Percentiles rank a stretch among this genome's conserved stretches.
phyloP scores from a whole-genome alignment of 1,140 invertebrate genomes.

The Euwallacea fornicatus region DNA sequence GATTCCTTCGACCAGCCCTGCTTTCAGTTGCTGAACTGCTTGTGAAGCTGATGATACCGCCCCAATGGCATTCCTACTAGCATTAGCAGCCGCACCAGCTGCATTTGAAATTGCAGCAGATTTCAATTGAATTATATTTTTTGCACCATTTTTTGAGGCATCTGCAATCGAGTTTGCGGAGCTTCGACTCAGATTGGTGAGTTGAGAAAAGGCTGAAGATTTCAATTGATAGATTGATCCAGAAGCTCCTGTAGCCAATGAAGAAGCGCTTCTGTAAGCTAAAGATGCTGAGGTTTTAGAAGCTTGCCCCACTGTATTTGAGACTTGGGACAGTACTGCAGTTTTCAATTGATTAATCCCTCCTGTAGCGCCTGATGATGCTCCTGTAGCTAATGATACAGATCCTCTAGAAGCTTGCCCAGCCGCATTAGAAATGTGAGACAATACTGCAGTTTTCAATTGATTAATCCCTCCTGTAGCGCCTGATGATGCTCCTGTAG shows the following conservation, averaged over 20 bases:
- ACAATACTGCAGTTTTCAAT: too few relatives aligned
- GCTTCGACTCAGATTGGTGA: neutral
- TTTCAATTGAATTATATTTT: conserved; percentile 4
- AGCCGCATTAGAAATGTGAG: too few relatives aligned
- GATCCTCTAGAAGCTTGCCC: neutral
- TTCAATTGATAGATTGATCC: conserved; percentile 3
- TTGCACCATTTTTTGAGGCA: neutral
- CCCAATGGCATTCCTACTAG: neutral
- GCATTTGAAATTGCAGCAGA: conserved; percentile 1
- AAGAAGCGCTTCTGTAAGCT: neutral
- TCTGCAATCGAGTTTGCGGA: neutral
- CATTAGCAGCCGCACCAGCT: conserved; percentile 2
- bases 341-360: conserved; percentile 16
- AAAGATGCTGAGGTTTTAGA: conserved; percentile 5
- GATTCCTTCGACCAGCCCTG: conserved; percentile 6
- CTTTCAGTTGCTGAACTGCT: conserved; percentile 15
- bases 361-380: neutral
- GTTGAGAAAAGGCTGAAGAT: conserved; percentile 4
- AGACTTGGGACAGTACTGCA: neutral
- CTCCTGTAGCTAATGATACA: too few relatives aligned
- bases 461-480: too few relatives aligned
- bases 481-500: too few relatives aligned
- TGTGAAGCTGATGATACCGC: conserved; percentile 1
- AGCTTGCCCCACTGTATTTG: neutral
- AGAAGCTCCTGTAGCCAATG: neutral